Base-by-base conservation (phyloP, 1,140 invertebrate genomes). In the Drosophila cardini region DNA sequence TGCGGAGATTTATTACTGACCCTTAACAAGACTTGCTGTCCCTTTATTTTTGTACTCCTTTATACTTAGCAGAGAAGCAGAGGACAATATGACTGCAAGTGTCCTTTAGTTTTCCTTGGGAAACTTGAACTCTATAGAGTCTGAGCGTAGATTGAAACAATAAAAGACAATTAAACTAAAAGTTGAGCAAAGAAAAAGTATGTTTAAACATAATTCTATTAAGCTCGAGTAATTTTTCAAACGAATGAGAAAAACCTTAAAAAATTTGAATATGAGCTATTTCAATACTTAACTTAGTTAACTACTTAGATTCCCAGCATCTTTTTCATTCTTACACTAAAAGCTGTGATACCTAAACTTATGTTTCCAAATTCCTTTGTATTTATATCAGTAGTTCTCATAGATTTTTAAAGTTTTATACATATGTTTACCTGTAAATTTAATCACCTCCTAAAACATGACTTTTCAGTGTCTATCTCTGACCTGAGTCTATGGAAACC, bases 1-100 rank as follows among this genome's bases (percentile, higher is more conserved):
- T 78, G 75, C 56, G 55, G 87, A 90, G 87, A 90, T 90, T 90
- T 90, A 90, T 90, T 78, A 78, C 82, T 64, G 79, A 83, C 87
- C 86, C 87, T 90, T 90, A 90, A 90, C 87, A 87, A 90, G 76
- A 70, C 67, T 76, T 52, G 50, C 26, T 34, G 36, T 16, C 62
- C 40, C 40, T 61, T 11, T 60, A 38, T 34, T 57, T 55, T 70
- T 48, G 42, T 57, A 40, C 26, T 42, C 18, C 15, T 43, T 45
- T 45, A 10, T 26, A 43, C 62, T 43, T 9, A 18, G n/a, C 43
- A 16, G 9, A 30, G 26, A 32, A 2, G 38, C 46, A 36, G 46
- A 34, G 34, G 58, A 61, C 55, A 69, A 62, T 70, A 62, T 43
- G 67, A 53, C 13, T 38, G 7, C 30, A 3, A n/a, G 40, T 10